phyloP scores from a whole-genome alignment of 2,797 vertebrate species.

The Sciaenops ocellatus region DNA sequence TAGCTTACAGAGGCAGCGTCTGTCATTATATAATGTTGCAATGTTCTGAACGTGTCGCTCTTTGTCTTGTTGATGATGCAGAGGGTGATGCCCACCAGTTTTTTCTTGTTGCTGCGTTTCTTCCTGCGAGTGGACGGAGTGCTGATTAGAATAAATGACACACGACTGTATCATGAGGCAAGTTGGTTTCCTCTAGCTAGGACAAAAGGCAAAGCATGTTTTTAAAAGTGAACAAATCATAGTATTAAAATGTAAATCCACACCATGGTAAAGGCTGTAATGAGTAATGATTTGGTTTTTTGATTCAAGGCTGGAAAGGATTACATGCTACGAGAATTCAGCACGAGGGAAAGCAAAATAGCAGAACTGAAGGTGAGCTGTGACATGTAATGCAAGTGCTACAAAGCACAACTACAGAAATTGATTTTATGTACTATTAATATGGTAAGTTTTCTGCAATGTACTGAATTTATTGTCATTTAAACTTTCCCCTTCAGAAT shows the following conservation, averaged over 20 bases:
- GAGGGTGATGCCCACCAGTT: constrained; percentile 98
- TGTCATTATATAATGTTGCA: background rate
- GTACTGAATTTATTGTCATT: background rate
- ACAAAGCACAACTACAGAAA: background rate
- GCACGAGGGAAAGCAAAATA: constrained; percentile 93
- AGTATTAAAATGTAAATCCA: background rate
- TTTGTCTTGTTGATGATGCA: constrained; percentile 63
- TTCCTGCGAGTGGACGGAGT: constrained; percentile 97
- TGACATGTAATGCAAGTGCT: background rate
- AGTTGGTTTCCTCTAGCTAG: constrained; percentile 35
- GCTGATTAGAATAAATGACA: constrained; percentile 96
- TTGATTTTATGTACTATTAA: background rate
- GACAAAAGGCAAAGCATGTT: background rate
- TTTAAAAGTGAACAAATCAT: background rate
- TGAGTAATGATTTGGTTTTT: constrained; percentile 22
- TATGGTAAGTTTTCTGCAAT: background rate
- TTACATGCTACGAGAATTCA: constrained; percentile 96
- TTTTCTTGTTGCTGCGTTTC: constrained; percentile 95
- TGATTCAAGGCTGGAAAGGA: constrained; percentile 88
- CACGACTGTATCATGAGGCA: constrained; percentile 94
- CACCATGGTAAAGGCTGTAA: background rate
- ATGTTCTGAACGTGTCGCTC: background rate
- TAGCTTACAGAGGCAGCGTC: too few relatives aligned
- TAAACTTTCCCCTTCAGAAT: constrained; percentile 78
- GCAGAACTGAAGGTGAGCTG: constrained; percentile 90